Conservation (phyloP, 1,140 invertebrate species). For the Zaprionus gabonicus region DNA sequence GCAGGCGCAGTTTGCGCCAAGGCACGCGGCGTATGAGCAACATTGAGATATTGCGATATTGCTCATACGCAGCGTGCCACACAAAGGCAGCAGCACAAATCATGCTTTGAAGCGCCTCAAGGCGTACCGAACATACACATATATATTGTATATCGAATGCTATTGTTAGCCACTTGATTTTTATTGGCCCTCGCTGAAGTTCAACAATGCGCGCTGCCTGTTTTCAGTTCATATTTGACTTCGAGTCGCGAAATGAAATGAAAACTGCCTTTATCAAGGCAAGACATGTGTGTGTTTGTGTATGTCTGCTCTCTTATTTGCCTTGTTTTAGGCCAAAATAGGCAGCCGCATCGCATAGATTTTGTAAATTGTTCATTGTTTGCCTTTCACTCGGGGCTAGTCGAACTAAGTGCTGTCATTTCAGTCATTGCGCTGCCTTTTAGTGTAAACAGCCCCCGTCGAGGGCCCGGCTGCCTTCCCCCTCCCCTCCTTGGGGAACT, state of each 20-base stretch:
- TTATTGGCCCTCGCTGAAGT: slow-evolving; percentile 29
- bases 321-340: slow-evolving; percentile 26
- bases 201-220: slow-evolving; percentile 39
- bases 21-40: slow-evolving; percentile 67
- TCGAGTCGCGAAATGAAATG: slow-evolving; percentile 19
- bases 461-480: too few species aligned
- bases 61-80: slow-evolving; percentile 59
- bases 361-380: slow-evolving; percentile 60
- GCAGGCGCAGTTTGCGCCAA: slow-evolving; percentile 59
- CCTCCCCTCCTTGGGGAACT: background rate
- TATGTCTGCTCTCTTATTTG: slow-evolving; percentile 3
- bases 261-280: slow-evolving; percentile 26
- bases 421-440: slow-evolving; percentile 10
- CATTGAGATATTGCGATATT: slow-evolving; percentile 55
- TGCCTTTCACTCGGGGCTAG: slow-evolving; percentile 54
- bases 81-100: slow-evolving; percentile 34
- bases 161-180: slow-evolving; percentile 45
- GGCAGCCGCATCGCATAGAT: slow-evolving; percentile 31
- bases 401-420: slow-evolving; percentile 53
- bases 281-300: background rate
- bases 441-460: slow-evolving; percentile 10
- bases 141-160: slow-evolving; percentile 24
- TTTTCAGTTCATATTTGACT: slow-evolving; percentile 14
- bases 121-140: slow-evolving; percentile 2
- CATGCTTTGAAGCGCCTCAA: slow-evolving; percentile 20